Base-by-base conservation (phyloP, 2,797 vertebrate genomes). In the Caiman crocodilus region DNA sequence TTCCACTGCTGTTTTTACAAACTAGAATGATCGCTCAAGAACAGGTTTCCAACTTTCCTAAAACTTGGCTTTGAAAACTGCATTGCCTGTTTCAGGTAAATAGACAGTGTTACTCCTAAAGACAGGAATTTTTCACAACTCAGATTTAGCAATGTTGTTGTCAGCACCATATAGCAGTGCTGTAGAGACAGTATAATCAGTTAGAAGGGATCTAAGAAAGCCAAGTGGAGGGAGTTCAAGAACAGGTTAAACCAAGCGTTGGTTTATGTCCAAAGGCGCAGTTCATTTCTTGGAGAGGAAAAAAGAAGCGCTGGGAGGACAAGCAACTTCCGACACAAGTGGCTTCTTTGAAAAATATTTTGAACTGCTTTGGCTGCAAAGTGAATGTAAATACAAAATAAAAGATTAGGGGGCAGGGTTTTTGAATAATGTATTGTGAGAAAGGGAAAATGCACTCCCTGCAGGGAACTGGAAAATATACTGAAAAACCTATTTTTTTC, bases 101-200 rank as follows among this genome's bases (percentile, higher is more conserved):
- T n/a, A n/a, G n/a, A n/a, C n/a, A n/a, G 71, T 3, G 1, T 5
- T 59, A 8, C 55, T 81, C 85, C 50, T 77, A 2, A 3, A 21
- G 15, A 30, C 60, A 15, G 20, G 5, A 75, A 14, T 17, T 73
- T 87, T 2, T 32, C 63, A 85, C 84, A 64, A 63, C 57, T 79
- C 28, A 35, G 59, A 61, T 63, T 73, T 67, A 87, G 88, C 92
- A 88, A 75, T 57, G 59, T 82, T 95, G 92, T 79, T 93, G 91
- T 95, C 94, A 96, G 95, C 94, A 96, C 95, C 95, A 96, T 90
- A 93, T 96, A 96, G 95, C 95, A 96, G 95, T 95, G 95, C 94
- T 95, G 82, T 3, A 2, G 77, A 93, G 84, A 93, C 80, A 91
- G 92, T 94, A 95, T 30, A 71, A 91, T 88, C 73, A 0, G 28